These are phyloP conservation scores for Dorcus parallelipipedus DNA, from an alignment of 2,888 invertebrate genomes.

Conservation along the genomic window DNA sequence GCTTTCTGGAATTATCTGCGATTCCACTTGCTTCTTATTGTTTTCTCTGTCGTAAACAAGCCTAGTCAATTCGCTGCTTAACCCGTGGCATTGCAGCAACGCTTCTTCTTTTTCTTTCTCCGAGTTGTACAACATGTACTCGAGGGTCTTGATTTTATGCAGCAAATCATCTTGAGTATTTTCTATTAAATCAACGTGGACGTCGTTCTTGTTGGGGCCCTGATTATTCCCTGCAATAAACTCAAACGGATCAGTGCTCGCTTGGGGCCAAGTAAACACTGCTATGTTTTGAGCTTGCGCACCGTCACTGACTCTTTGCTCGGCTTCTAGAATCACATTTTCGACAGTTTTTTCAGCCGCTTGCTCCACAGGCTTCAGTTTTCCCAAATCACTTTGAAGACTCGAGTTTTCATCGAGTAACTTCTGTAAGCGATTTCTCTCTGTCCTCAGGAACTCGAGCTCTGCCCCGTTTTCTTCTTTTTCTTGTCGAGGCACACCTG, in stretches of 20 bases:
- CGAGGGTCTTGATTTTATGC: constrained; percentile 44
- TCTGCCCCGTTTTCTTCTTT: constrained; percentile 26
- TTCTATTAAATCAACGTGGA: neutral
- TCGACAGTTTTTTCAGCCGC: neutral
- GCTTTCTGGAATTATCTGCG: neutral
- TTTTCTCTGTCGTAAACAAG: constrained; percentile 36
- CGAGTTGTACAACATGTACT: constrained; percentile 45
- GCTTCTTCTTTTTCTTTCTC: constrained; percentile 47
- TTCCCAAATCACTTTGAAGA: neutral
- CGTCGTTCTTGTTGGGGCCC: neutral
- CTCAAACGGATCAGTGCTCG: neutral
- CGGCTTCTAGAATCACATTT: neutral
- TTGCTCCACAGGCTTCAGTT: neutral
- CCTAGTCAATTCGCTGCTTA: constrained; percentile 42
- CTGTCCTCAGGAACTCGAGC: constrained; percentile 6
- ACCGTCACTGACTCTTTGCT: neutral
- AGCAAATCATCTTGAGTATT: constrained; percentile 38
- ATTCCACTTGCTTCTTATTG: neutral
- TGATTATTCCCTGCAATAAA: neutral
- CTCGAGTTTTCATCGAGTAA: constrained; percentile 7
- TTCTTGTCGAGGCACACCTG: constrained; percentile 16
- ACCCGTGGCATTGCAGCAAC: constrained; percentile 40
- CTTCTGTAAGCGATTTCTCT: constrained; percentile 4
- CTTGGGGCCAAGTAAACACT: neutral
- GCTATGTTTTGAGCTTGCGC: neutral